Evolutionary conservation across 2,888 invertebrate genomes (phyloP).

Genomic region (Tachystola acroxantha): DNA sequence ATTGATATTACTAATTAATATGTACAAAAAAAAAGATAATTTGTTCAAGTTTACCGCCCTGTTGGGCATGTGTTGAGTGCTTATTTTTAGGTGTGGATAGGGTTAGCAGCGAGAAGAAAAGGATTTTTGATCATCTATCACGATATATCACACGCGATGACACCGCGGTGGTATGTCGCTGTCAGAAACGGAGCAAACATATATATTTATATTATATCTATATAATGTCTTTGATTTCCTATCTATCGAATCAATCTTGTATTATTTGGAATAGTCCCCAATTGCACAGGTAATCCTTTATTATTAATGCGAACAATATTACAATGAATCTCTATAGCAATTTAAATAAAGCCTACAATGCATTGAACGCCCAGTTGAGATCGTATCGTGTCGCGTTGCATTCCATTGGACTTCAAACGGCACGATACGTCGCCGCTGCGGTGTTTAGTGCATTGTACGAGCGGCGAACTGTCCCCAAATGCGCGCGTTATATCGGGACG

Average conservation of each 20-base stretch:
- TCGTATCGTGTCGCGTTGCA: neutral
- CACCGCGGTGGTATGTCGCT: conserved; percentile 58
- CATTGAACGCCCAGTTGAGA: neutral
- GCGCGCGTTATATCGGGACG: conserved; percentile 18
- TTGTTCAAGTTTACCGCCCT: conserved; percentile 70
- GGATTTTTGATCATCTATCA: conserved; percentile 83
- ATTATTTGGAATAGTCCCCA: neutral
- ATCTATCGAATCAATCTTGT: neutral
- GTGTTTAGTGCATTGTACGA: too few species aligned
- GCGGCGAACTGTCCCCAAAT: too few species aligned
- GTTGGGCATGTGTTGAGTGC: conserved; percentile 62
- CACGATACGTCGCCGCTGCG: neutral
- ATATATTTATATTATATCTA: conserved; percentile 31
- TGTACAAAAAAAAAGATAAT: conserved; percentile 69
- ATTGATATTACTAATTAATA: too few species aligned
- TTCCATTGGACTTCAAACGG: neutral
- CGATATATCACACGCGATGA: conserved; percentile 59
- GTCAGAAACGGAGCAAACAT: conserved; percentile 76
- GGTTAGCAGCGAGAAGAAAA: conserved; percentile 72
- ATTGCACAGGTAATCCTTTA: too few species aligned
- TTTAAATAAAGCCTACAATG: neutral
- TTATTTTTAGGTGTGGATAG: conserved; percentile 76
- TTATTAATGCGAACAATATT: too few species aligned
- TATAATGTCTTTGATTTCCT: conserved; percentile 28
- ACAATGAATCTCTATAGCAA: too few species aligned